phyloP scores from a whole-genome alignment of 2,888 invertebrate species.

The Cephus nigrinus region DNA sequence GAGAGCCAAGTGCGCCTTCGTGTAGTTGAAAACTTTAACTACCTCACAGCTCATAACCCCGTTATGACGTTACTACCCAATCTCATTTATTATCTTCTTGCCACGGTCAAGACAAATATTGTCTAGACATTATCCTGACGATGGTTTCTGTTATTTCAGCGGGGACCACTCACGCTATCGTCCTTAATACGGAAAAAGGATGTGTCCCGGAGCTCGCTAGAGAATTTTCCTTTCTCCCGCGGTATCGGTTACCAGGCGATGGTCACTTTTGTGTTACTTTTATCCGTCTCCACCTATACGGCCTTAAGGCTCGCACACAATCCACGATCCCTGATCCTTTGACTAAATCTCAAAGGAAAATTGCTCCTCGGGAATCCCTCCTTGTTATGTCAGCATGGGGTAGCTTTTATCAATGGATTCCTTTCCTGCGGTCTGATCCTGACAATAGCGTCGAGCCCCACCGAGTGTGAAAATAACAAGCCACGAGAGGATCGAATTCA shows the following conservation, averaged over 20 bases:
- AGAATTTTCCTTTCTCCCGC: constrained; percentile 35
- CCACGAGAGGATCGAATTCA: constrained; percentile 22
- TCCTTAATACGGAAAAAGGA: constrained; percentile 13
- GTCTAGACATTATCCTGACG: constrained; percentile 44
- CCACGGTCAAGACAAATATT: constrained; percentile 56
- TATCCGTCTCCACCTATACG: constrained; percentile 27
- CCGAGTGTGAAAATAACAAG: constrained; percentile 63
- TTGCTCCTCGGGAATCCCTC: constrained; percentile 46
- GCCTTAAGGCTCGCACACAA: background rate
- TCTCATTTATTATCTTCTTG: constrained; percentile 57
- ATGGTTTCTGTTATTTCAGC: constrained; percentile 15
- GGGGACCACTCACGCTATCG: constrained; percentile 22
- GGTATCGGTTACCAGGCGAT: constrained; percentile 53
- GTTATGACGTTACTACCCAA: constrained; percentile 51
- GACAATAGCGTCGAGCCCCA: constrained; percentile 21
- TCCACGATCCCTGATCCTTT: constrained; percentile 18
- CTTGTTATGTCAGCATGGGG: constrained; percentile 57
- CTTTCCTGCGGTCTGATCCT: constrained; percentile 33
- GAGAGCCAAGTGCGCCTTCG: constrained; percentile 18
- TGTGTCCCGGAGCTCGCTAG: constrained; percentile 11
- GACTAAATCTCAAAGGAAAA: constrained; percentile 51
- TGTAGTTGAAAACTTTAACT: constrained; percentile 59
- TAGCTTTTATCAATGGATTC: constrained; percentile 50
- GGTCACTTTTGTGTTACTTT: constrained; percentile 57
- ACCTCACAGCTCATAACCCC: constrained; percentile 62